Evolutionary conservation across 2,888 invertebrate genomes (phyloP).

Genomic region (Nasonia oneida): DNA sequence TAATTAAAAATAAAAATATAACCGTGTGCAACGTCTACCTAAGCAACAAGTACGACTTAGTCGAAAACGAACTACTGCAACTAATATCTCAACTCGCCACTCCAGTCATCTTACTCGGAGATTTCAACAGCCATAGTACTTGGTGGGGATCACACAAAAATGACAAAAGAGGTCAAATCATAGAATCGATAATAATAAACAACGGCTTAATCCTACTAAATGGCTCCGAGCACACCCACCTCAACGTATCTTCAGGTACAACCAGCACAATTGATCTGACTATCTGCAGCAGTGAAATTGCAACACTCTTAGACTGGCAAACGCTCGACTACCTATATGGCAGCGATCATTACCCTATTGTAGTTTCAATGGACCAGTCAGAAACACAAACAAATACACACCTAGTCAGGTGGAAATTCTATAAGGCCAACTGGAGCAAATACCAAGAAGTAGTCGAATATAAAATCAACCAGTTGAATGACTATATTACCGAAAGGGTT

Average conservation of each 20-base stretch:
- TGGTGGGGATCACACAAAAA: neutral
- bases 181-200: neutral
- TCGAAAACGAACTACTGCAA: neutral
- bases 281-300: too few relatives aligned
- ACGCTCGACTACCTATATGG: too few relatives aligned
- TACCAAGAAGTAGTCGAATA: conserved; percentile 40
- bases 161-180: neutral
- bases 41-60: neutral
- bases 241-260: too few relatives aligned
- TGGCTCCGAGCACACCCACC: neutral
- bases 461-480: conserved; percentile 4
- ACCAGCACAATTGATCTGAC: too few relatives aligned
- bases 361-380: too few relatives aligned
- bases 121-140: neutral
- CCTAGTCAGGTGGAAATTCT: conserved; percentile 60
- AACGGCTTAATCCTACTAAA: conserved; percentile 34
- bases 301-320: too few relatives aligned
- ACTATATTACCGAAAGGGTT: conserved; percentile 10
- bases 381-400: neutral
- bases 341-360: too few relatives aligned
- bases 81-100: neutral
- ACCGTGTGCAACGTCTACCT: neutral
- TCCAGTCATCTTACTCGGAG: neutral
- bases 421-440: conserved; percentile 61
- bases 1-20: neutral